Conservation (phyloP, 2,888 invertebrate genomes). For the Polietes domitor region DNA sequence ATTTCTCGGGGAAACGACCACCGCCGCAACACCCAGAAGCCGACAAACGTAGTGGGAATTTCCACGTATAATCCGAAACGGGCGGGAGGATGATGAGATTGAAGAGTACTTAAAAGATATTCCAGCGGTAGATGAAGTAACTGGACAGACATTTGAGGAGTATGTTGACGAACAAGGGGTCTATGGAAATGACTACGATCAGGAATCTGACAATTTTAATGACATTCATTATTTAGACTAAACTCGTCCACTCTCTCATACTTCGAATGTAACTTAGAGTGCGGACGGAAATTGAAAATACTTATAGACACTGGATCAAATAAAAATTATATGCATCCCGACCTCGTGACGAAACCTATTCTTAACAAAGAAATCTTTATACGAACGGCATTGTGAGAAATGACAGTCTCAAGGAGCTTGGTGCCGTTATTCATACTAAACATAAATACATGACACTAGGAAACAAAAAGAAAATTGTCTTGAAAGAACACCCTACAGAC, state of each 20-base stretch:
- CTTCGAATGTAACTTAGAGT: slow-evolving; percentile 7
- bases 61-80: not conserved
- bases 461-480: not conserved
- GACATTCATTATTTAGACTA: slow-evolving; percentile 42
- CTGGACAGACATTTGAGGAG: not conserved
- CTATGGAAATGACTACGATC: not conserved
- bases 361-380: slow-evolving; percentile 25
- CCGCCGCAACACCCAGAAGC: slow-evolving; percentile 6
- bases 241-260: slow-evolving; percentile 18
- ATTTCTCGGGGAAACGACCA: not conserved
- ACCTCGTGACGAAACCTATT: slow-evolving; percentile 16
- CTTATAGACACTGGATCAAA: slow-evolving; percentile 31
- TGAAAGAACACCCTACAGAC: no score
- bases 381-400: slow-evolving; percentile 3
- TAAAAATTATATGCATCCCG: slow-evolving; percentile 26
- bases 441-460: not conserved
- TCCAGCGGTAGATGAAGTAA: not conserved
- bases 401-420: no score
- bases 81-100: not conserved
- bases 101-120: not conserved
- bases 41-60: not conserved
- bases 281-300: not conserved
- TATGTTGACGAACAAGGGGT: not conserved
- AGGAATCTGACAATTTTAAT: not conserved
- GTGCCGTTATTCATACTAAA: not conserved